phyloP scores from a whole-genome alignment of 2,113 vertebrate genomes.

The Pseudorectes ferrugineus region DNA sequence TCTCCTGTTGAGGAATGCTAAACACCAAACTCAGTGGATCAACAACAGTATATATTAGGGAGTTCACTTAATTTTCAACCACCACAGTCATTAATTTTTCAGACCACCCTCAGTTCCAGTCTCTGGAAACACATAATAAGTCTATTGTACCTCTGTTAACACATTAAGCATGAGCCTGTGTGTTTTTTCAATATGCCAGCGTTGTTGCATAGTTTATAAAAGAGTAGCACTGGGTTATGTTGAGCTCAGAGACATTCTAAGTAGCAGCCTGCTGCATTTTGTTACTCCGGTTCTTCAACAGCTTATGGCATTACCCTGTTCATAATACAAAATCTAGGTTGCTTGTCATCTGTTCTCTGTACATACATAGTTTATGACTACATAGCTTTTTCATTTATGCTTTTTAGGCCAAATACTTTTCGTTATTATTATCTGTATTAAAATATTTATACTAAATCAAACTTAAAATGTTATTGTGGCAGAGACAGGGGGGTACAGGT shows the following conservation, averaged over 20 bases:
- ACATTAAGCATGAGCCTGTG: conserved; percentile 63
- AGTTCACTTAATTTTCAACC: conserved; percentile 76
- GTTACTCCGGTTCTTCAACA: conserved; percentile 21
- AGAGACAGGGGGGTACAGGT: conserved; percentile 34
- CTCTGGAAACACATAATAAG: conserved; percentile 66
- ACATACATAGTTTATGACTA: conserved; percentile 57
- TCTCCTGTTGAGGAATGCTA: conserved; percentile 77
- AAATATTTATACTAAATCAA: conserved; percentile 74
- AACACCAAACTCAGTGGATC: conserved; percentile 73
- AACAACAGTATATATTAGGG: conserved; percentile 77
- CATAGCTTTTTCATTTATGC: conserved; percentile 64
- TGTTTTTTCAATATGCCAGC: conserved; percentile 59
- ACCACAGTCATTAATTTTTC: conserved; percentile 76
- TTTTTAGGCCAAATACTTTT: conserved; percentile 67
- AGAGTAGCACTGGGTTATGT: conserved; percentile 54
- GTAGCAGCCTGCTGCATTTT: conserved; percentile 45
- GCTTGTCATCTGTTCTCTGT: conserved; percentile 29
- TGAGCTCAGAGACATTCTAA: background rate
- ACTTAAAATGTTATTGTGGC: conserved; percentile 61
- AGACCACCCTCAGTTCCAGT: conserved; percentile 76
- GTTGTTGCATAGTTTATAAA: conserved; percentile 63
- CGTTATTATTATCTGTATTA: conserved; percentile 69
- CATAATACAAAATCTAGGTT: conserved; percentile 32
- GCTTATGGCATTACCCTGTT: conserved; percentile 41
- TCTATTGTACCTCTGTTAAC: conserved; percentile 61